Evolutionary conservation across 1,140 invertebrate genomes (phyloP).

Genomic region (Heliothis virescens): DNA sequence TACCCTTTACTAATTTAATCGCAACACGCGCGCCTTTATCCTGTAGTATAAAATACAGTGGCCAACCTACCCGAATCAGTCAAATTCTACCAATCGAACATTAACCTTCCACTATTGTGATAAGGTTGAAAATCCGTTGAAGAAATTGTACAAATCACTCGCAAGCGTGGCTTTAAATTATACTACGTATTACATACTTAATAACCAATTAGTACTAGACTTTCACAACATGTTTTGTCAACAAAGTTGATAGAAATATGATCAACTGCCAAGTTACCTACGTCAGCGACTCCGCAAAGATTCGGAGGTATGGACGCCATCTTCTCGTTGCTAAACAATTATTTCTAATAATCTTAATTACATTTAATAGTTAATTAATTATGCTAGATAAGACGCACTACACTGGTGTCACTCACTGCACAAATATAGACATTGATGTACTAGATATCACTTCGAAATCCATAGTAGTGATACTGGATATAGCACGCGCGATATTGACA

Average conservation of each 20-base stretch:
- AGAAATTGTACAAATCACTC: too few relatives aligned
- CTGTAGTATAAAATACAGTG: too few relatives aligned
- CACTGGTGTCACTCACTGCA: neutral
- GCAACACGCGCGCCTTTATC: too few relatives aligned
- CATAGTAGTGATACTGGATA: neutral
- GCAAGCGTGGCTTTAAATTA: neutral
- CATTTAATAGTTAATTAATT: neutral
- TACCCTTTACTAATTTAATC: too few relatives aligned
- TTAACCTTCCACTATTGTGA: too few relatives aligned
- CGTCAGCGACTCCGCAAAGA: neutral
- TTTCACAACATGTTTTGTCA: neutral
- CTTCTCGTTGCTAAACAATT: neutral
- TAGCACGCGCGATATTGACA: neutral
- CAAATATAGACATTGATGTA: neutral
- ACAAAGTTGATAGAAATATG: neutral
- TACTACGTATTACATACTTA: neutral
- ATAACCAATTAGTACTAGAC: slow-evolving; percentile 1
- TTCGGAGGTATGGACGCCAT: neutral
- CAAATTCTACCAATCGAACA: too few relatives aligned
- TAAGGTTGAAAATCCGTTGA: too few relatives aligned
- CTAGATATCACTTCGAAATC: neutral
- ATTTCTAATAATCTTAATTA: neutral
- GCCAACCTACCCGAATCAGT: too few relatives aligned
- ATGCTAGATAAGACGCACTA: neutral
- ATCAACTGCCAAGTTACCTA: slow-evolving; percentile 30